Base-by-base conservation (phyloP, 2,888 invertebrate species). In the Dromius quadrimaculatus region DNA sequence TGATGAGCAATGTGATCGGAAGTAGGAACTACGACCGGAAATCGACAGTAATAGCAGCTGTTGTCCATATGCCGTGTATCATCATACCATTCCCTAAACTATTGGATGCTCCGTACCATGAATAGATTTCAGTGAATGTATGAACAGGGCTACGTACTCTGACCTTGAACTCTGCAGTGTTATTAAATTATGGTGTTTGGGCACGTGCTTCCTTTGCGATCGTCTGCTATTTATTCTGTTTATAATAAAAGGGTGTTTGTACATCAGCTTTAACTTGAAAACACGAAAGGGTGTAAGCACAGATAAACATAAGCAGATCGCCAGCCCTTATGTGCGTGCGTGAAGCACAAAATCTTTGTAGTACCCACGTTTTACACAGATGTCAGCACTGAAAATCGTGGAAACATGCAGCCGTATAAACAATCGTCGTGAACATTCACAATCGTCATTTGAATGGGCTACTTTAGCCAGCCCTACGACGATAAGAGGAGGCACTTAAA, bases 151-250 rank as follows among this genome's bases (percentile, higher is more conserved):
- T 28, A 45, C n/a, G 64, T 64, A 64, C 32, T 6, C 11, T 20
- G 34, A 47, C 64, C 64, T 64, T 64, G 64, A 64, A 64, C 64
- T 64, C 45, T 45, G 64, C 17, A 64, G 47, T 64, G 64, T 64
- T 64, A 64, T 64, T 64, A 34, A 22, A 64, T 64, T 47, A 13
- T 64, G 64, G 43, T 64, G 47, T 64, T 64, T 47, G 64, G 47
- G 34, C 64, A 45, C 47, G 64, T 64, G 64, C 32, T 64, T 36
- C 59, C 36, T 22, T 13, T 20, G 11, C 15, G 43, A 19, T 28
- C 28, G 28, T 28, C 17, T 19, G 15, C 15, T 19, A 43, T 43
- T 43, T 28, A 28, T 8, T 8, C n/a, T 36, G 36, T 36, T 36
- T 36, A 36, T 36, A 36, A 36, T 36, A 36, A 36, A 41, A 41